These are phyloP conservation scores for Gambusia holbrooki DNA, from an alignment of 2,113 vertebrate species.

Conservation along the genomic window DNA sequence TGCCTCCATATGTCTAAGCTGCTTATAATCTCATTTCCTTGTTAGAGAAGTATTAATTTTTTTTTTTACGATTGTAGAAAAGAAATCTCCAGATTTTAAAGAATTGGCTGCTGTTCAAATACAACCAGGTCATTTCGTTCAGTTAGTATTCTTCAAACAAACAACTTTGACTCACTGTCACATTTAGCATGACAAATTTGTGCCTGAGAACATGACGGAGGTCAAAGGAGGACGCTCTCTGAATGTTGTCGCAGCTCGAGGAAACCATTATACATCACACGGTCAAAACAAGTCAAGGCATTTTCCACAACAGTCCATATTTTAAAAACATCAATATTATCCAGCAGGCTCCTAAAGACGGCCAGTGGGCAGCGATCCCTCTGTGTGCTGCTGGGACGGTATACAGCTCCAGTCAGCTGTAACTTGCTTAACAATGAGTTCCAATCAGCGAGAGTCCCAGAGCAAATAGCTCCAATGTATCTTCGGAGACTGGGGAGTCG, in stretches of 20 bases:
- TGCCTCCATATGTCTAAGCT: background rate
- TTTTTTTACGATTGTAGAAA: background rate
- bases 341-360: background rate
- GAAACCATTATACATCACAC: background rate
- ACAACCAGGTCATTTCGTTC: background rate
- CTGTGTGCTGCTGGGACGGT: background rate
- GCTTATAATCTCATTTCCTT: background rate
- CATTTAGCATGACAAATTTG: constrained; percentile 15
- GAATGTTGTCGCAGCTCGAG: constrained; percentile 1
- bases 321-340: background rate
- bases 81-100: background rate
- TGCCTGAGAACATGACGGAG: constrained; percentile 12
- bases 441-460: background rate
- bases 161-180: constrained; percentile 22
- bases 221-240: constrained; percentile 15
- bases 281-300: background rate
- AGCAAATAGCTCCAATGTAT: background rate
- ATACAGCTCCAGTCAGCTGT: background rate
- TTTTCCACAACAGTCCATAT: background rate
- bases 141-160: background rate
- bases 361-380: background rate
- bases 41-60: background rate
- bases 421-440: background rate
- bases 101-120: background rate
- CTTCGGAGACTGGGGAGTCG: background rate